Percentiles rank a stretch among this genome's conserved stretches.
phyloP scores from a whole-genome alignment of 2,797 vertebrate species.

The Channallabes apus region DNA sequence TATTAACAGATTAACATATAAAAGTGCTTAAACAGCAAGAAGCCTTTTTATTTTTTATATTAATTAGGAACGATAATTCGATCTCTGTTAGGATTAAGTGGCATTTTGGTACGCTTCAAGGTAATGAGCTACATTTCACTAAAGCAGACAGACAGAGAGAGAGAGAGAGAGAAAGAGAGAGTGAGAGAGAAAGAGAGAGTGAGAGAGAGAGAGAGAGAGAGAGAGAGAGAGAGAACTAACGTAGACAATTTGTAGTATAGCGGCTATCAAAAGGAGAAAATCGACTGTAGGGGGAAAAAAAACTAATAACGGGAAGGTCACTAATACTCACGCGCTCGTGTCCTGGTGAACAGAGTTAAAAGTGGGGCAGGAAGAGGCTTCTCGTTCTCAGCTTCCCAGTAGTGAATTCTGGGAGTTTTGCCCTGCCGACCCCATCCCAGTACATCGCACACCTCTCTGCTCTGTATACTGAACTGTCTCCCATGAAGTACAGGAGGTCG shows the following conservation, averaged over 20 bases:
- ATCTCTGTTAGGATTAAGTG: slow-evolving; percentile 40
- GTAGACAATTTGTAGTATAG: no score
- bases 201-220: background rate
- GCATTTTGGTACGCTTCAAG: slow-evolving; percentile 23
- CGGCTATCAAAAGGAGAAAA: no score
- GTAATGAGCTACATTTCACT: background rate
- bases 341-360: background rate
- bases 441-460: background rate
- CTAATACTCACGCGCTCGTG: background rate
- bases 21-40: slow-evolving; percentile 44
- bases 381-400: background rate
- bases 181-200: background rate
- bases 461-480: background rate
- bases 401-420: background rate
- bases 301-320: background rate
- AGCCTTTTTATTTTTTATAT: slow-evolving; percentile 32
- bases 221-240: background rate
- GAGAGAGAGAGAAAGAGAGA: background rate
- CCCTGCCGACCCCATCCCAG: background rate
- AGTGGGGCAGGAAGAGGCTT: background rate
- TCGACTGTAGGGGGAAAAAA: background rate
- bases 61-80: slow-evolving; percentile 49
- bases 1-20: slow-evolving; percentile 44
- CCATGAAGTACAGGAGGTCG: slow-evolving; percentile 16
- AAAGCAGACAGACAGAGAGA: background rate